These are phyloP conservation scores for Drosophila busckii DNA, from an alignment of 1,140 invertebrate species.

Conservation along the genomic window DNA sequence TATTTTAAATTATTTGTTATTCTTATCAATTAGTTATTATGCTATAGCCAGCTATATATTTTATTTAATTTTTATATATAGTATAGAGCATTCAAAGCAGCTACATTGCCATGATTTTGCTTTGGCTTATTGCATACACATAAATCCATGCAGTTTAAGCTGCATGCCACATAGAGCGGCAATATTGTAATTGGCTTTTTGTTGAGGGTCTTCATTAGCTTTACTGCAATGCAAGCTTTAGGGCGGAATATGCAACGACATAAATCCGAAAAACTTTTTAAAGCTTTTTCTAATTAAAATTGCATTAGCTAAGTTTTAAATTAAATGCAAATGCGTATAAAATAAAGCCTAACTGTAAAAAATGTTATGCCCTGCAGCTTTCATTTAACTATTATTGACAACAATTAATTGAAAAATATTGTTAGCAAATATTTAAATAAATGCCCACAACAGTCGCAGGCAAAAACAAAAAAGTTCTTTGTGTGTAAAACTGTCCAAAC, in stretches of 20 bases:
- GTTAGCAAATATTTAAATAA: conserved; percentile 19
- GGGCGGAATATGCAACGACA: neutral
- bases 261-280: too few relatives aligned
- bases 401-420: conserved; percentile 23
- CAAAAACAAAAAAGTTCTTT: neutral
- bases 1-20: too few relatives aligned
- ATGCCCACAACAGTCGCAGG: neutral
- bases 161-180: conserved; percentile 20
- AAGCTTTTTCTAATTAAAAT: too few relatives aligned
- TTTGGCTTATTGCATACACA: conserved; percentile 8
- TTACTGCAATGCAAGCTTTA: too few relatives aligned
- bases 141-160: neutral
- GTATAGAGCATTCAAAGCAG: too few relatives aligned
- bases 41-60: too few relatives aligned
- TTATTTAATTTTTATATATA: too few relatives aligned
- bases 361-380: conserved; percentile 6
- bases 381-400: conserved; percentile 8
- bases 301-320: conserved; percentile 4
- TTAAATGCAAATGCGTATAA: neutral
- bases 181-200: conserved; percentile 61
- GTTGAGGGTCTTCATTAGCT: conserved; percentile 10
- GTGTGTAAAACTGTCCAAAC: conserved; percentile 11
- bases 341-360: too few relatives aligned
- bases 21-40: too few relatives aligned
- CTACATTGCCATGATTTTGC: too few relatives aligned